Evolutionary conservation across 2,888 invertebrate genomes (phyloP).

Genomic region (Tetranychus piercei): DNA sequence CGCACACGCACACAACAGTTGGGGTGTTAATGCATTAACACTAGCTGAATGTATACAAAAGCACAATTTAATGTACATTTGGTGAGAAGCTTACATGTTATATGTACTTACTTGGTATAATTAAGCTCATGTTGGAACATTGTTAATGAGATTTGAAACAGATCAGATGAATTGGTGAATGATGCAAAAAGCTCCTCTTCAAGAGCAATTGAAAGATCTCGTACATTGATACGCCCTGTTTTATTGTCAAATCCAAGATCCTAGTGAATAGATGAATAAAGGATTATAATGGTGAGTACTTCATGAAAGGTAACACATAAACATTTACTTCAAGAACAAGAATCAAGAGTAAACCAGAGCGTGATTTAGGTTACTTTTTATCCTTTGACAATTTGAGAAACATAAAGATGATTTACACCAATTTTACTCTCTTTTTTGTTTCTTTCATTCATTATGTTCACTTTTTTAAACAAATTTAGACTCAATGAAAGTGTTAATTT

Average conservation of each 20-base stretch:
- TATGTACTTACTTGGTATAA: slow-evolving; percentile 6
- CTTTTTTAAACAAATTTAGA: too few relatives aligned
- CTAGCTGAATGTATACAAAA: neutral
- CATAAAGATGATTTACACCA: neutral
- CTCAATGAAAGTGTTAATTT: too few relatives aligned
- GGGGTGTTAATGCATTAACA: neutral
- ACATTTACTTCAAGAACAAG: neutral
- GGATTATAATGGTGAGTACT: neutral
- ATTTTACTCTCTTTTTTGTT: neutral
- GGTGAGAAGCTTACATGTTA: neutral
- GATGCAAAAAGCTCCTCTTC: slow-evolving; percentile 7
- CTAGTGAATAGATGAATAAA: neutral
- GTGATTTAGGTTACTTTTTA: neutral
- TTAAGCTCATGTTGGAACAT: slow-evolving; percentile 4
- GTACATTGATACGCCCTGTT: slow-evolving; percentile 1
- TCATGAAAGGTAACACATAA: neutral
- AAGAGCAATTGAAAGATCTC: slow-evolving; percentile 2
- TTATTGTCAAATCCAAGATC: slow-evolving; percentile 3
- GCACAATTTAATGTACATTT: neutral
- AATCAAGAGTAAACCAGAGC: neutral
- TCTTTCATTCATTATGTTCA: neutral
- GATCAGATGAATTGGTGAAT: neutral
- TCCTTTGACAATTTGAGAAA: neutral
- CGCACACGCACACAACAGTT: neutral
- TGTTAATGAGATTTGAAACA: slow-evolving; percentile 2